Base-by-base conservation (phyloP, 2,113 vertebrate species). In the Pedetes capensis region DNA sequence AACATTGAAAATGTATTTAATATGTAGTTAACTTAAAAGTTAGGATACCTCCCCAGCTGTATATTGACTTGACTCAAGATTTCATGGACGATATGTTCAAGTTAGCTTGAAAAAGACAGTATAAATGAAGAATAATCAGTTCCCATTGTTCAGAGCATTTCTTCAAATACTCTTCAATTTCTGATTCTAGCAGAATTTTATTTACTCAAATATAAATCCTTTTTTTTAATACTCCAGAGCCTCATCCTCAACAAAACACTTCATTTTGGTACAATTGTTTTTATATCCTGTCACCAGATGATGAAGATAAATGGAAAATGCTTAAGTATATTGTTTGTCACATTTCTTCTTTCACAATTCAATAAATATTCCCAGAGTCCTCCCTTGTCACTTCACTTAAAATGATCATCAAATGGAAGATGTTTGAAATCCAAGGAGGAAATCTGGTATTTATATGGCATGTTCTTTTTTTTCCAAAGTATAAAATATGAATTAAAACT, bases 81-180 rank as follows among this genome's bases (percentile, higher is more conserved):
- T 97, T 87, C 93, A 96, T 92, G 34, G 68, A 75, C 39, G 37
- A 25, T 42, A 90, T 95, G 93, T 64, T 85, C 68, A 66, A 95
- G 96, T 95, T 95, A 84, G 72, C 95, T 85, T 76, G 94, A 96
- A 97, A 76, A 39, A 96, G 74, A 96, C 89, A 91, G 96, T 95
- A 92, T 91, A 97, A 88, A 29, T 95, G 91, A 71, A 4, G 34
- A 95, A 87, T 97, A 97, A 92, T 96, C 81, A 95, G n/a, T 95
- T 92, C 80, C 74, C 0, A 1, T 59, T 91, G 72, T 95, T 94
- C 92, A 96, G 80, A 97, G 89, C 74, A 91, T 92, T 97, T 83
- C 51, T 95, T 96, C 80, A 96, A 97, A 96, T 79, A 71, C 55
- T 96, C 34, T 39, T 96, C 93, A 93, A 92, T 97, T 98, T 97